Evolutionary conservation across 2,888 invertebrate genomes (phyloP).

Genomic region (Perizoma affinitatum): DNA sequence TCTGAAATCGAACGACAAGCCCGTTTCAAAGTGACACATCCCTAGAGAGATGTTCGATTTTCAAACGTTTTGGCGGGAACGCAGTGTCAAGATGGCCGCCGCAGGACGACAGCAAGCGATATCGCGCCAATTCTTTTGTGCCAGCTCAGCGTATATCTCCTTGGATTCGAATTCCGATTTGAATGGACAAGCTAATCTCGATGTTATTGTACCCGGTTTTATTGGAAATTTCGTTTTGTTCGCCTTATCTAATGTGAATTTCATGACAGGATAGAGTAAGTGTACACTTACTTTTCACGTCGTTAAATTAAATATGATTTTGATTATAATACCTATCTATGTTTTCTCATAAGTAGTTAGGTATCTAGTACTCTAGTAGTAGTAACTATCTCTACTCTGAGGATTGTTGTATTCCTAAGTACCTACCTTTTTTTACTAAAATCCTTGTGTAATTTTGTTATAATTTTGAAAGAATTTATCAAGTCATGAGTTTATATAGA

Average conservation of each 20-base stretch:
- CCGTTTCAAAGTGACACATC: constrained; percentile 45
- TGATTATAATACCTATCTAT: not conserved
- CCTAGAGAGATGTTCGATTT: constrained; percentile 59
- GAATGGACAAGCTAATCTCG: constrained; percentile 73
- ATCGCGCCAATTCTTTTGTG: constrained; percentile 78
- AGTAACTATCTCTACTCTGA: too few species aligned
- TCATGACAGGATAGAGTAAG: constrained; percentile 4
- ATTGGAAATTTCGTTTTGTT: constrained; percentile 48
- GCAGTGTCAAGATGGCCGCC: constrained; percentile 50
- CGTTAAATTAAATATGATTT: constrained; percentile 16
- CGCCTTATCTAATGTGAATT: constrained; percentile 39
- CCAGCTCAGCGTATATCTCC: constrained; percentile 63
- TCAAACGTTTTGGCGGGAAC: constrained; percentile 41
- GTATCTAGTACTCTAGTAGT: too few species aligned
- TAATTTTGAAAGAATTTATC: not conserved
- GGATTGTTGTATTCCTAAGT: too few species aligned
- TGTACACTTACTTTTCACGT: constrained; percentile 14
- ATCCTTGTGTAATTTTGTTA: too few species aligned
- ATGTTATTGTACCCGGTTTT: constrained; percentile 63
- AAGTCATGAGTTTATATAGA: not conserved
- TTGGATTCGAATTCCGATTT: constrained; percentile 63
- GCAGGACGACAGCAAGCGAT: constrained; percentile 56
- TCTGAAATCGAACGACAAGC: constrained; percentile 67
- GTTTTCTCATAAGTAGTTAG: too few species aligned
- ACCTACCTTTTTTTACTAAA: too few species aligned